Percentiles rank a stretch among this genome's conserved stretches.
Conservation (phyloP, 2,113 vertebrate genomes). For the Parus major region DNA sequence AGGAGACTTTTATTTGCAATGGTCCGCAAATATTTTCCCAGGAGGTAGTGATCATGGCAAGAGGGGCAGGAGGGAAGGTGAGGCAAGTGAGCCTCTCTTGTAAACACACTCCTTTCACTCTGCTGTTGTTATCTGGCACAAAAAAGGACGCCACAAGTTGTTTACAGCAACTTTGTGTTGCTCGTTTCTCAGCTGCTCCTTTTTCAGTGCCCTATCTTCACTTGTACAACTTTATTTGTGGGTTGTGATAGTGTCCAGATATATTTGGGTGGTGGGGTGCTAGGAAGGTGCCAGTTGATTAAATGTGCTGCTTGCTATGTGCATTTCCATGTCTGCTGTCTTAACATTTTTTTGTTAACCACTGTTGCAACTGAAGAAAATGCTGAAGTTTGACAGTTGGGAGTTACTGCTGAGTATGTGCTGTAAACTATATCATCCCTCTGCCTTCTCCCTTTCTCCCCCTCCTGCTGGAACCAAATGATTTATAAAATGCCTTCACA, state of each 20-base stretch:
- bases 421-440: slow-evolving; percentile 48
- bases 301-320: not conserved
- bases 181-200: not conserved
- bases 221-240: not conserved
- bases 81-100: not conserved
- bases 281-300: slow-evolving; percentile 27
- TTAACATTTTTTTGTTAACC: slow-evolving; percentile 14
- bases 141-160: not conserved
- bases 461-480: slow-evolving; percentile 51
- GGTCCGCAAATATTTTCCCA: slow-evolving; percentile 43
- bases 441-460: slow-evolving; percentile 20
- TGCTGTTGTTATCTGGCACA: not conserved
- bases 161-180: not conserved
- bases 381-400: slow-evolving; percentile 59
- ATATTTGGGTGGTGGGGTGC: not conserved
- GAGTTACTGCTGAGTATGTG: slow-evolving; percentile 57
- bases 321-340: not conserved
- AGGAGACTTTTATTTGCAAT: slow-evolving; percentile 69
- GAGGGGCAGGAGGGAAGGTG: slow-evolving; percentile 46
- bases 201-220: not conserved
- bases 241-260: not conserved
- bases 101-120: slow-evolving; percentile 12
- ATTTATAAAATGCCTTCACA: slow-evolving; percentile 67
- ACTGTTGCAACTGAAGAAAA: slow-evolving; percentile 51
- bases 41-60: not conserved